Evolutionary conservation across 1,140 invertebrate genomes (phyloP).

Genomic region (Rhagoletis pomonella): DNA sequence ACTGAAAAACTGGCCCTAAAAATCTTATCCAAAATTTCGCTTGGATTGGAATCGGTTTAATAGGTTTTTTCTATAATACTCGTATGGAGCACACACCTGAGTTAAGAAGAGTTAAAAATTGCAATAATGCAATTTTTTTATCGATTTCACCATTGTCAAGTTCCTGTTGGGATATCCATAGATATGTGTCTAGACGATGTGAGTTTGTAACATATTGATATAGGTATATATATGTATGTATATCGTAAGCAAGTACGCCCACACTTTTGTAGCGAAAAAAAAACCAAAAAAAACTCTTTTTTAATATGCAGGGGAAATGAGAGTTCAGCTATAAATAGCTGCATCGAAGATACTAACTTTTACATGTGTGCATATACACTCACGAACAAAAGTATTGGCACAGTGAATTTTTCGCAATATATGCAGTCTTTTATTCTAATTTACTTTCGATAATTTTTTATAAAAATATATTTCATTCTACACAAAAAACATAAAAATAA

Average conservation of each 20-base stretch:
- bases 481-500: too few species aligned
- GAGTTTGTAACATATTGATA: background rate
- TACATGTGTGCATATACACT: background rate
- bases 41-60: too few species aligned
- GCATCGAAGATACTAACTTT: background rate
- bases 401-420: too few species aligned
- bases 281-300: background rate
- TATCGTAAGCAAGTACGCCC: background rate
- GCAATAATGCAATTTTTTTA: too few species aligned
- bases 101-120: too few species aligned
- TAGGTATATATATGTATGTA: background rate
- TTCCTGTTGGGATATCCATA: background rate
- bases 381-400: background rate
- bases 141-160: background rate
- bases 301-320: background rate
- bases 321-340: constrained; percentile 36
- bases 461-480: too few species aligned
- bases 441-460: too few species aligned
- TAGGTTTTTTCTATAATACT: too few species aligned
- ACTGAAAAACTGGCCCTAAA: too few species aligned
- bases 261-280: background rate
- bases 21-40: too few species aligned
- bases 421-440: too few species aligned
- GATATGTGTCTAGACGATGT: background rate
- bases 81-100: too few species aligned